Base-by-base conservation (phyloP, 1,140 invertebrate genomes). In the Meteorus sp. region DNA sequence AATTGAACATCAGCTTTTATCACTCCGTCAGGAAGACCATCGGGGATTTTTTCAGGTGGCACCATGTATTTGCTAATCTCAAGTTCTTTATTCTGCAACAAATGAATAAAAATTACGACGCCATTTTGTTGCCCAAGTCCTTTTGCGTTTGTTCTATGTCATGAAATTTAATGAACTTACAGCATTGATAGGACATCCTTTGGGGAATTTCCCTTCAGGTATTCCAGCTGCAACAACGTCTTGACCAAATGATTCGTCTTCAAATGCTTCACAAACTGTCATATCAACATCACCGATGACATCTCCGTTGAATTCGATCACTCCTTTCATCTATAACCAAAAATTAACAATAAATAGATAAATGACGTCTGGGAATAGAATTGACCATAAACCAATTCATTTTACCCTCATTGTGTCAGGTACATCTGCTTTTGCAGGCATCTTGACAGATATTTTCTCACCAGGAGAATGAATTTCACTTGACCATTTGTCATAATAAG, bases 131-230 rank as follows among this genome's bases (percentile, higher is more conserved):
- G n/a, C n/a, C n/a, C n/a, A n/a, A n/a, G n/a, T n/a, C n/a, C n/a
- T n/a, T n/a, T n/a, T n/a, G n/a, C n/a, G n/a, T n/a, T 13, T 0
- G 20, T 17, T 43, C 20, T 19, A 20, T 1, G 15, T 43, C 9
- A 6, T 43, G 2, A 43, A 43, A 17, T 29, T 5, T 17, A 43
- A 19, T 17, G 20, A 17, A 43, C 9, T 53, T 53, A 53, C 50
- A 6, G 50, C 31, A 39, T 53, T 53, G 1, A 53, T 20, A 6
- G 50, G 50, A 53, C 50, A 53, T 2, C 5, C 8, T 23, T 53
- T 37, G 4, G 50, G 50, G 31, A 53, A 53, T 39, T 53, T 23
- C n/a, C 33, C 50, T 2, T 35, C 13, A 8, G 50, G 50, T 20
- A 53, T 9, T 22, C 50, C 50, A 8, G 7, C 7, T 9, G 19